Conservation (phyloP, 2,888 invertebrate genomes). For the Congeria kusceri region DNA sequence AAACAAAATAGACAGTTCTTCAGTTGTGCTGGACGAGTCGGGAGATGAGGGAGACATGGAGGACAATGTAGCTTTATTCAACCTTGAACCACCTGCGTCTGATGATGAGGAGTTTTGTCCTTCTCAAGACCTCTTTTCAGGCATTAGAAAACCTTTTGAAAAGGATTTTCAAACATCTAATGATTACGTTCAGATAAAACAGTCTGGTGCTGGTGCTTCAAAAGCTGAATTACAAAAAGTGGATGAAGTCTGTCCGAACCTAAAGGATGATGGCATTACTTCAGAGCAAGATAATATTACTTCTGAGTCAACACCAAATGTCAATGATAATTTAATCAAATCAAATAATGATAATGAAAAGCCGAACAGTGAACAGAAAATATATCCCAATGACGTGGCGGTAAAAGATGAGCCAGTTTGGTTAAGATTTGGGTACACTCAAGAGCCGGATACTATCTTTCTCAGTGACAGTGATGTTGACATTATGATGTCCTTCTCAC, state of each 20-base stretch:
- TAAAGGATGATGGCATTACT: too few relatives aligned
- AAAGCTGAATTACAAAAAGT: background rate
- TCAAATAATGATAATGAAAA: background rate
- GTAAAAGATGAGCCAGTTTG: slow-evolving; percentile 44
- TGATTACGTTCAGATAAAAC: background rate
- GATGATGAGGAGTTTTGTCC: slow-evolving; percentile 25
- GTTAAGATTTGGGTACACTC: slow-evolving; percentile 53
- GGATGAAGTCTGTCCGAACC: background rate
- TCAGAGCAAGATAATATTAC: background rate
- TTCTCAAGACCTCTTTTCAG: slow-evolving; percentile 39
- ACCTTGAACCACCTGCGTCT: slow-evolving; percentile 9
- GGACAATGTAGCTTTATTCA: slow-evolving; percentile 27
- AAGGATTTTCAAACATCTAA: background rate
- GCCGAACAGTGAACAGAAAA: background rate
- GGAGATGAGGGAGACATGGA: slow-evolving; percentile 56
- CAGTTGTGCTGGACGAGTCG: slow-evolving; percentile 32
- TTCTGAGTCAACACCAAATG: background rate
- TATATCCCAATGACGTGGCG: background rate
- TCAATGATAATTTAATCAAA: background rate
- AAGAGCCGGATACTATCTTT: slow-evolving; percentile 58
- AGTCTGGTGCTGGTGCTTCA: too few relatives aligned
- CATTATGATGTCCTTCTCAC: slow-evolving; percentile 37
- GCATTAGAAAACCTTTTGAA: background rate
- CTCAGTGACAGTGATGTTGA: slow-evolving; percentile 60
- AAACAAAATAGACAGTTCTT: background rate